Conservation (phyloP, 2,797 vertebrate genomes). For the Cirrhinus mrigala region DNA sequence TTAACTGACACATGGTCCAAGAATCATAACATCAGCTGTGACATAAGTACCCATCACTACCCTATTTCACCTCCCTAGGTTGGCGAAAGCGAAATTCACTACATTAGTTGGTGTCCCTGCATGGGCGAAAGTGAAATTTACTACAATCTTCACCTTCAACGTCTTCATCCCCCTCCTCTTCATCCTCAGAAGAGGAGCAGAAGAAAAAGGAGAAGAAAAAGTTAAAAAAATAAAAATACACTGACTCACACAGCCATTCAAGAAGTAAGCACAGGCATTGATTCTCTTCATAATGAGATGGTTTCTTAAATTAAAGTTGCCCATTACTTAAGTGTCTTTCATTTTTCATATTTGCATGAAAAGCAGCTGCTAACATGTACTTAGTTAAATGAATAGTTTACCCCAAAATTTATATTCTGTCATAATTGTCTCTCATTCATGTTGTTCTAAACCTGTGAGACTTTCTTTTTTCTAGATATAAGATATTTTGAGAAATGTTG, state of each 20-base stretch:
- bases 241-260: slow-evolving; percentile 10
- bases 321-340: slow-evolving; percentile 13
- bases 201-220: background rate
- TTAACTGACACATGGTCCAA: too few relatives aligned
- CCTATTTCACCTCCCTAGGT: too few relatives aligned
- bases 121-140: too few relatives aligned
- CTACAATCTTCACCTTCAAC: too few relatives aligned
- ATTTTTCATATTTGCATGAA: slow-evolving; percentile 14
- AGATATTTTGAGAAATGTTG: background rate
- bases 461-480: background rate
- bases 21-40: too few relatives aligned
- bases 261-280: slow-evolving; percentile 11
- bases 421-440: background rate
- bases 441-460: too few relatives aligned
- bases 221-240: background rate
- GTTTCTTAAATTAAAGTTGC: background rate
- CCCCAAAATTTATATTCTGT: background rate
- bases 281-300: slow-evolving; percentile 2
- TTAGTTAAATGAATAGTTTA: background rate
- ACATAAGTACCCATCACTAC: too few relatives aligned
- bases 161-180: background rate
- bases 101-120: too few relatives aligned
- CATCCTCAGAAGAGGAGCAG: slow-evolving; percentile 4
- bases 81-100: too few relatives aligned
- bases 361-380: background rate